Conservation (phyloP, 2,797 vertebrate genomes). For the Tokudaia muenninki region DNA sequence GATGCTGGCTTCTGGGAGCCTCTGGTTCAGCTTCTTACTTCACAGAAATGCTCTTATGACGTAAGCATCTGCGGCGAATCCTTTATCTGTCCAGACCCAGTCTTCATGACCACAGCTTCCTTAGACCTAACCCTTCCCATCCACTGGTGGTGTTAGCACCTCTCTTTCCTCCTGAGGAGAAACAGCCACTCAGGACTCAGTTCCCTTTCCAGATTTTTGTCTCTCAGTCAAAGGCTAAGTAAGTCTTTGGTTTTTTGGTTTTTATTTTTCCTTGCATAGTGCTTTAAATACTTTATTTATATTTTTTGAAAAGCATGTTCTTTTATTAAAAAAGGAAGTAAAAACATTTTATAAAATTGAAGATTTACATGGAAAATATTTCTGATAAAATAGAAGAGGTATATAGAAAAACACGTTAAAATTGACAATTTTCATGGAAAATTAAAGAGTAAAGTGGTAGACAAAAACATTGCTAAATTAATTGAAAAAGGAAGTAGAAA, state of each 20-base stretch:
- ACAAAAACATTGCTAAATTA: too few relatives aligned
- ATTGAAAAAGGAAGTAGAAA: too few relatives aligned
- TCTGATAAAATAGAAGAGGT: too few relatives aligned
- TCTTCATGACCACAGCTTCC: constrained; percentile 4
- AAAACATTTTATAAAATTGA: too few relatives aligned
- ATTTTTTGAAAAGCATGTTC: too few relatives aligned
- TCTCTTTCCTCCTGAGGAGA: constrained; percentile 32
- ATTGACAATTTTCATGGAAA: too few relatives aligned
- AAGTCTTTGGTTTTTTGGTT: background rate
- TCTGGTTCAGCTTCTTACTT: background rate
- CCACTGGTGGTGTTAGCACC: background rate
- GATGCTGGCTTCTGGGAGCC: background rate
- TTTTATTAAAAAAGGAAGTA: too few relatives aligned
- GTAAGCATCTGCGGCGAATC: background rate
- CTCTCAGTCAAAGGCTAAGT: background rate
- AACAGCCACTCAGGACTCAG: background rate
- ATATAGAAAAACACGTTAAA: too few relatives aligned
- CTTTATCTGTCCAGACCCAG: background rate
- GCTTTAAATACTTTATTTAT: too few relatives aligned
- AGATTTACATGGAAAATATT: too few relatives aligned
- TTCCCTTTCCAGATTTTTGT: constrained; percentile 26
- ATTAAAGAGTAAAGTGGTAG: too few relatives aligned
- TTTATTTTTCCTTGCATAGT: too few relatives aligned
- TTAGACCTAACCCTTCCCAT: background rate
- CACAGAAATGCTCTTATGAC: background rate